A percentile compares a stretch with the other conserved stretches of the same genome.
Conservation (phyloP, 2,113 vertebrate species). For the Jacana jacana region DNA sequence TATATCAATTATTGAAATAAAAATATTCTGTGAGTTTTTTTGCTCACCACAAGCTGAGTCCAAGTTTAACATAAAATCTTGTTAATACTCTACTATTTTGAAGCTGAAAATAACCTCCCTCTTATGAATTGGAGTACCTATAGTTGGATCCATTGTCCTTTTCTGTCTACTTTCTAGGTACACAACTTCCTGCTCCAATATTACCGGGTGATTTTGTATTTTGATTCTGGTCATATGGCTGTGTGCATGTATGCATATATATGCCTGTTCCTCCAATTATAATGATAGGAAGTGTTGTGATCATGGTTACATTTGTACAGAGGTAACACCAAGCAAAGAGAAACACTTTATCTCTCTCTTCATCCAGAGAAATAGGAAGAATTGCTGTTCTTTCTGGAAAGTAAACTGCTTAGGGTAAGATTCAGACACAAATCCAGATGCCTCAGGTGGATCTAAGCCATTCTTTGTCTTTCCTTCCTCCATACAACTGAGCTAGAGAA, state of each 20-base stretch:
- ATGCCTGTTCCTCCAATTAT: background rate
- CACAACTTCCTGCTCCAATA: background rate
- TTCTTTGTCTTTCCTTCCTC: background rate
- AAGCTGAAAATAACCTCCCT: background rate
- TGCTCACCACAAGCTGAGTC: background rate
- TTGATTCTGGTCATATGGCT: background rate
- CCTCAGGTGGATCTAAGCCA: background rate
- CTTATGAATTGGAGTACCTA: background rate
- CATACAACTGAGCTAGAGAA: background rate
- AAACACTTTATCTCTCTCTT: background rate
- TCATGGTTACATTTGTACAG: background rate
- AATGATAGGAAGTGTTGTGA: background rate
- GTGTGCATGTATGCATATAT: too few relatives aligned
- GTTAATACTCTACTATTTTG: background rate
- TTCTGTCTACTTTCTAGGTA: background rate
- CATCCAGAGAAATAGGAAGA: background rate
- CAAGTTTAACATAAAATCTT: background rate
- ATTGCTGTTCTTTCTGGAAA: background rate
- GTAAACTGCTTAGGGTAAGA: background rate
- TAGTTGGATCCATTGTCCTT: background rate
- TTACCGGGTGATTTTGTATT: background rate
- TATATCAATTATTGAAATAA: background rate
- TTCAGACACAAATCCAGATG: background rate
- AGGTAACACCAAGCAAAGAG: background rate
- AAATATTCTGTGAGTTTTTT: background rate